Conservation (phyloP, 2,113 vertebrate genomes). For the Smithornis capensis region DNA sequence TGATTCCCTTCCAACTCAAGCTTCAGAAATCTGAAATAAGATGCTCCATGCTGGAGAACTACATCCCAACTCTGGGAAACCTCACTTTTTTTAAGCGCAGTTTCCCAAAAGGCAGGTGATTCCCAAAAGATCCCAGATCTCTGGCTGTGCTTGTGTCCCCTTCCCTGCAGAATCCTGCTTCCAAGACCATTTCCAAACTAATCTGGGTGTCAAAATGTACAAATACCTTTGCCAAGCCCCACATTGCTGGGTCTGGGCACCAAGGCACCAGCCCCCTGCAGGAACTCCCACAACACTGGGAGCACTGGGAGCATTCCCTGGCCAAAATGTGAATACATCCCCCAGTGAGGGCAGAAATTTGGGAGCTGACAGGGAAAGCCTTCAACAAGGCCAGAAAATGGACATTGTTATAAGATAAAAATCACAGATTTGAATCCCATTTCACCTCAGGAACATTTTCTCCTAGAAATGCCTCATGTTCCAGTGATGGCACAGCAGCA, state of each 20-base stretch:
- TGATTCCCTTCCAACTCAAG: neutral
- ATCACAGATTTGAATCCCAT: neutral
- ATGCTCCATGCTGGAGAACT: neutral
- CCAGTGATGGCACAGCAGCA: neutral
- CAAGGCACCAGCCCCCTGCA: neutral
- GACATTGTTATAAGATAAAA: neutral
- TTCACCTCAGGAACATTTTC: neutral
- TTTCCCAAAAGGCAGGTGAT: neutral
- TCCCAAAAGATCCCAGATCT: neutral
- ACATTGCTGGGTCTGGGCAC: neutral
- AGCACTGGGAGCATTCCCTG: neutral
- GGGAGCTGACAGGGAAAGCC: neutral
- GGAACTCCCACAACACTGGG: fast-evolving
- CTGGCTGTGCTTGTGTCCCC: neutral
- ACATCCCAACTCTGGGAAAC: neutral
- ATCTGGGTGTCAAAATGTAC: neutral
- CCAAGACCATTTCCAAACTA: neutral
- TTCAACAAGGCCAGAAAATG: neutral
- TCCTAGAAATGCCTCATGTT: neutral
- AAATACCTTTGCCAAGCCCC: neutral
- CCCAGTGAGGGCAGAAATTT: neutral
- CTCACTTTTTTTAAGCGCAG: too few species aligned
- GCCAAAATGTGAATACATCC: neutral
- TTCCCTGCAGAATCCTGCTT: neutral
- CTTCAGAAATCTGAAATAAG: neutral